These are phyloP conservation scores for Trematomus loennbergii DNA, from an alignment of 2,113 vertebrate species.

Conservation along the genomic window DNA sequence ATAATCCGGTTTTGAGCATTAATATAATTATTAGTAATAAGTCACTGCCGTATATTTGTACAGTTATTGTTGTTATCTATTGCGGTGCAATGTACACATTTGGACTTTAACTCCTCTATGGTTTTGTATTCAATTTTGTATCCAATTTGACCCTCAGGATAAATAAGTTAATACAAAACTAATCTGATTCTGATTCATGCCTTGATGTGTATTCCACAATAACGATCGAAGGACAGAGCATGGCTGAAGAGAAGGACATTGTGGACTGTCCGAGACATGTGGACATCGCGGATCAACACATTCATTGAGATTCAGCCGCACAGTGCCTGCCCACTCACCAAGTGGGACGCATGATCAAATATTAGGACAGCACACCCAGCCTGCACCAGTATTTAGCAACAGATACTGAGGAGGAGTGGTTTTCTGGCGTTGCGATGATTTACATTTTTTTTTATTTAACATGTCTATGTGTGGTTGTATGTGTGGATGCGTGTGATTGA, in stretches of 20 bases:
- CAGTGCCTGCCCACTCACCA: slow-evolving; percentile 22
- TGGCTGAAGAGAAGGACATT: background rate
- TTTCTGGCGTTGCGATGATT: slow-evolving; percentile 22
- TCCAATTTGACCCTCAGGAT: no score
- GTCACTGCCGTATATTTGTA: no score
- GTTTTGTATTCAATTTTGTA: no score
- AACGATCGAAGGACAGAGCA: background rate
- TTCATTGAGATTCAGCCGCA: slow-evolving; percentile 54
- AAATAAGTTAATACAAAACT: no score
- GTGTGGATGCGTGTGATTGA: slow-evolving; percentile 61
- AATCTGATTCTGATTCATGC: no score
- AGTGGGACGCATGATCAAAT: slow-evolving; percentile 41
- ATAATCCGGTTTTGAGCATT: no score
- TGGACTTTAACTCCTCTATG: no score
- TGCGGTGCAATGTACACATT: no score
- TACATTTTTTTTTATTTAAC: slow-evolving; percentile 8
- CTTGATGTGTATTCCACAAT: background rate
- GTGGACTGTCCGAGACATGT: slow-evolving; percentile 8
- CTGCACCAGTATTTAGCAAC: background rate
- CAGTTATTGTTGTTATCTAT: no score
- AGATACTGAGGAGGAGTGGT: slow-evolving; percentile 3
- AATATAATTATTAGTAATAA: no score
- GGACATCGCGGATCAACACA: slow-evolving; percentile 37
- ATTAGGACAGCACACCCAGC: slow-evolving; percentile 17
- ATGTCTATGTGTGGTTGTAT: background rate